Evolutionary conservation across 2,113 vertebrate genomes (phyloP).

Genomic region (Chloropsis hardwickii): DNA sequence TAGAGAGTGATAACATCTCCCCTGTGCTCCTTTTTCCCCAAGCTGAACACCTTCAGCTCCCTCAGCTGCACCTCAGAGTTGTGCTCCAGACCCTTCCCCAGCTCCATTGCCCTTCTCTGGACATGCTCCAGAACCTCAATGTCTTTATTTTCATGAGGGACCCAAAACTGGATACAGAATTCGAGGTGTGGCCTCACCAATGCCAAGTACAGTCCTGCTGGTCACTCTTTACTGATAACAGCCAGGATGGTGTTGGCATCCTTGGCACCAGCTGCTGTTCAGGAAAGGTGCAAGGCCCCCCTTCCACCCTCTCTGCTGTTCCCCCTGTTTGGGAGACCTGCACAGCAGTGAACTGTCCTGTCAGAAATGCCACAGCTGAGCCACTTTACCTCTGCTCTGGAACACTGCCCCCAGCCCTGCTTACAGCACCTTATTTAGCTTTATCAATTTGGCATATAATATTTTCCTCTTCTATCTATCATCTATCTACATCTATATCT

Average conservation of each 20-base stretch:
- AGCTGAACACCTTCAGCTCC: neutral
- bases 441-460: neutral
- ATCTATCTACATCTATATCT: too few species aligned
- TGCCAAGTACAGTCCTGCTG: neutral
- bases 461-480: neutral
- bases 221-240: neutral
- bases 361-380: neutral
- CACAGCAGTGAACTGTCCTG: fast-evolving
- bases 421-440: neutral
- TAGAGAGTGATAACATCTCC: neutral
- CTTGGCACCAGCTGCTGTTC: neutral
- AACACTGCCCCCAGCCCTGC: neutral
- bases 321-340: neutral
- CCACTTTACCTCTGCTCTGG: neutral
- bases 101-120: neutral
- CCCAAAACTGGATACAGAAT: neutral
- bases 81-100: neutral
- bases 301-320: neutral
- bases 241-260: neutral
- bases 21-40: neutral
- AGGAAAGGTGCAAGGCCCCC: neutral
- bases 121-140: neutral
- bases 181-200: neutral
- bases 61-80: neutral
- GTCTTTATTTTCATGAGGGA: neutral